Evolutionary conservation across 2,113 vertebrate genomes (phyloP), one percentile per base, ranked within the genome.

Genomic region (Dipodomys spectabilis): DNA sequence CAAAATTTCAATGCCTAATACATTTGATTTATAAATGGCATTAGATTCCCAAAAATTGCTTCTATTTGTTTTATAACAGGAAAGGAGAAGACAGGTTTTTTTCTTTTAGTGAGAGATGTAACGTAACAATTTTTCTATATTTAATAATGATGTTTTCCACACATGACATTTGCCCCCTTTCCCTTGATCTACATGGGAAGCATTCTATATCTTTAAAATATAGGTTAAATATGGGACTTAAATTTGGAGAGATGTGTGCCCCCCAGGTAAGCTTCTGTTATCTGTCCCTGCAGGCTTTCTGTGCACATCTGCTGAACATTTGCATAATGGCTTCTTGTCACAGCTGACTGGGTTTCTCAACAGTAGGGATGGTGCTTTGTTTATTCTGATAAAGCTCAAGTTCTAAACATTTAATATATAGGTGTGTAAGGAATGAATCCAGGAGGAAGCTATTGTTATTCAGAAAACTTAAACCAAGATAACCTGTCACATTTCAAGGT

Each of bases 391-490:
- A 83, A 78, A 30, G 88, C n/a, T 13, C 12, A 18, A 35, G 49
- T 82, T 85, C 18, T 90, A 71, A 49, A 72, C 44, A 85, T 27
- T 82, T 80, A 79, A 13, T 82, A 44, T 57, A 28, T 68, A 44
- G 53, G 75, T 86, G 45, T 35, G 18, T 75, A 87, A 93, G 69
- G 7, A 72, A 75, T 62, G 6, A 83, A 49, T 69, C 62, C 35
- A 88, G 16, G 60, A 32, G 2, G 9, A 75, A 74, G 27, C 67
- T 88, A 69, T 30, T 87, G 6, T 68, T 84, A 72, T 53, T 82
- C 88, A 91, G 39, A 19, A 88, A 87, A 79, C 53, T 62, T 82
- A 93, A 94, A 78, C 15, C 11, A 86, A 80, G 72, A 25, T 22
- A 87, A 77, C 1, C 32, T 67, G 64, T 91, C 35, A 82, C 28